Evolutionary conservation across 2,113 vertebrate genomes (phyloP).

Genomic region (Sander vitreus): DNA sequence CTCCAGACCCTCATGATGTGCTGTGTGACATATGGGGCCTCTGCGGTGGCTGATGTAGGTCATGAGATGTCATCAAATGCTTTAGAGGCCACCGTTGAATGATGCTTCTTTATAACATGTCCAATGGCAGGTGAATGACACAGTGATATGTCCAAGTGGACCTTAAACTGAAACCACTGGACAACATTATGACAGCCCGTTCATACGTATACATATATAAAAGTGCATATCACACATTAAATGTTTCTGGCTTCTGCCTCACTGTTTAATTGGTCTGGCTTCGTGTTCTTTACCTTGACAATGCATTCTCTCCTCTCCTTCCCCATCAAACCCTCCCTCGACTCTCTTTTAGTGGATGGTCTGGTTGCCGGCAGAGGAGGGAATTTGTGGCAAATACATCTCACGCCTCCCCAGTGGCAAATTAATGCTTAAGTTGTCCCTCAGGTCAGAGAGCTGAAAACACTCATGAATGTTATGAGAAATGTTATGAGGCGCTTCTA

Average conservation of each 20-base stretch:
- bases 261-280: constrained; percentile 45
- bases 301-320: constrained; percentile 29
- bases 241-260: constrained; percentile 16
- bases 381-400: constrained; percentile 39
- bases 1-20: constrained; percentile 21
- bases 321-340: constrained; percentile 11
- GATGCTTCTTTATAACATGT: constrained; percentile 45
- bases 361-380: constrained; percentile 22
- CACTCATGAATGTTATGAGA: constrained; percentile 50
- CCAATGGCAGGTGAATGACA: constrained; percentile 61
- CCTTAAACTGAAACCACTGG: constrained; percentile 8
- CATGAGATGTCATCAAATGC: constrained; percentile 49
- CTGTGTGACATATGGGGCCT: constrained; percentile 42
- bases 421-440: constrained; percentile 65
- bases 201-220: no score
- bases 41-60: constrained; percentile 29
- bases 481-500: constrained; percentile 45
- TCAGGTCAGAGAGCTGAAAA: constrained; percentile 58
- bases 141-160: constrained; percentile 41
- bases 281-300: constrained; percentile 53
- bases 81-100: constrained; percentile 62
- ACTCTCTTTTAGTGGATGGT: constrained; percentile 35
- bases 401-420: constrained; percentile 46
- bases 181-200: constrained; percentile 24
- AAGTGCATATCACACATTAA: background rate